Percentiles rank a stretch among this genome's conserved stretches.
phyloP scores from a whole-genome alignment of 2,888 invertebrate genomes.

The Atrina japonica region DNA sequence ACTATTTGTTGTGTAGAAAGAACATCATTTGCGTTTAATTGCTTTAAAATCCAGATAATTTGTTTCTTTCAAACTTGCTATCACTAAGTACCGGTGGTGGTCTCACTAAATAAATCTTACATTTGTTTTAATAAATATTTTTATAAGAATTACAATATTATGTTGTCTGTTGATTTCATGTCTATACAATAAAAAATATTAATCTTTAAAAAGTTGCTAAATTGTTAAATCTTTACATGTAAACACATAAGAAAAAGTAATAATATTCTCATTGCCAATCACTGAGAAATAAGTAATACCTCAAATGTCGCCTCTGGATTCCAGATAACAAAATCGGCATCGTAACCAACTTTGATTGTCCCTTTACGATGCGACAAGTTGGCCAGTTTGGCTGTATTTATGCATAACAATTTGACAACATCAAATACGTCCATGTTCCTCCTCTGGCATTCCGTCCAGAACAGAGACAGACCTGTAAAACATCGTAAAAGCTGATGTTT shows the following conservation, averaged over 20 bases:
- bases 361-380: slow-evolving; percentile 52
- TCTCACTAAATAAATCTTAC: too few relatives aligned
- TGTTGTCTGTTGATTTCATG: too few relatives aligned
- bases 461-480: slow-evolving; percentile 51
- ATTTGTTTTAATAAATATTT: too few relatives aligned
- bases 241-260: not conserved
- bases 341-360: slow-evolving; percentile 48
- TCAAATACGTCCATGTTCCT: slow-evolving; percentile 45
- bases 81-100: too few relatives aligned
- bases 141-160: too few relatives aligned
- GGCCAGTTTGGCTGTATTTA: slow-evolving; percentile 53
- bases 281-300: slow-evolving; percentile 40
- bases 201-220: too few relatives aligned
- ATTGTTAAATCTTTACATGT: too few relatives aligned
- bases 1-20: too few relatives aligned
- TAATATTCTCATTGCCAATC: not conserved
- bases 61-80: too few relatives aligned
- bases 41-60: too few relatives aligned
- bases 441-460: slow-evolving; percentile 55
- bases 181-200: too few relatives aligned
- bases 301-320: slow-evolving; percentile 50
- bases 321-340: slow-evolving; percentile 66
- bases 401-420: slow-evolving; percentile 47
- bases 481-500: not conserved
- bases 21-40: too few relatives aligned